Conservation (phyloP, 1,140 invertebrate genomes). For the Gryllus bimaculatus region DNA sequence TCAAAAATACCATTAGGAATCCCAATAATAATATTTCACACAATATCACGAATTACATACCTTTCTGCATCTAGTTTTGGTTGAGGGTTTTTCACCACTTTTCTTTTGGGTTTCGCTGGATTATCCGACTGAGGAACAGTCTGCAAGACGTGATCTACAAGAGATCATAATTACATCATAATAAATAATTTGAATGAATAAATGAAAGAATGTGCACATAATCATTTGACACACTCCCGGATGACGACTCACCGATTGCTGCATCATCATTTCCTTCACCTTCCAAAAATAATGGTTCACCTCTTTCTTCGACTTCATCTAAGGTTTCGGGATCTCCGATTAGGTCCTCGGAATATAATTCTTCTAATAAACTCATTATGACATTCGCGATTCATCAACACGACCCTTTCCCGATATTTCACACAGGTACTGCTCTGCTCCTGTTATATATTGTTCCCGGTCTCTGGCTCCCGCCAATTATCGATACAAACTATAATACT, state of each 20-base stretch:
- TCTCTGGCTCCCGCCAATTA: too few species aligned
- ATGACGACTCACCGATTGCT: not conserved
- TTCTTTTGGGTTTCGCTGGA: constrained; percentile 21
- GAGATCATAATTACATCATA: too few species aligned
- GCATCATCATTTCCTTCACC: not conserved
- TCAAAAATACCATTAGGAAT: not conserved
- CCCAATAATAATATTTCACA: not conserved
- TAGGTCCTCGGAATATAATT: not conserved
- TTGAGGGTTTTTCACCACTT: constrained; percentile 22
- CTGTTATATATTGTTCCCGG: too few species aligned
- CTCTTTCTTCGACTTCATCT: not conserved
- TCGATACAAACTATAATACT: too few species aligned
- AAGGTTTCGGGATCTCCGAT: not conserved
- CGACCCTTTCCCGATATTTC: too few species aligned
- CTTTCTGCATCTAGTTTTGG: constrained; percentile 23
- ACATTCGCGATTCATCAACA: not conserved
- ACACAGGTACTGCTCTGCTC: too few species aligned
- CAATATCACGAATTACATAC: constrained; percentile 12
- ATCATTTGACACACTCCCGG: not conserved
- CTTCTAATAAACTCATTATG: not conserved
- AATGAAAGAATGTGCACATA: not conserved
- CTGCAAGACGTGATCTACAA: not conserved
- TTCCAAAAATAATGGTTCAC: not conserved
- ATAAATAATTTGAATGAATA: too few species aligned
- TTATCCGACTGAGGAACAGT: not conserved